Conservation (phyloP, 1,140 invertebrate species). For the Panonychus citri region DNA sequence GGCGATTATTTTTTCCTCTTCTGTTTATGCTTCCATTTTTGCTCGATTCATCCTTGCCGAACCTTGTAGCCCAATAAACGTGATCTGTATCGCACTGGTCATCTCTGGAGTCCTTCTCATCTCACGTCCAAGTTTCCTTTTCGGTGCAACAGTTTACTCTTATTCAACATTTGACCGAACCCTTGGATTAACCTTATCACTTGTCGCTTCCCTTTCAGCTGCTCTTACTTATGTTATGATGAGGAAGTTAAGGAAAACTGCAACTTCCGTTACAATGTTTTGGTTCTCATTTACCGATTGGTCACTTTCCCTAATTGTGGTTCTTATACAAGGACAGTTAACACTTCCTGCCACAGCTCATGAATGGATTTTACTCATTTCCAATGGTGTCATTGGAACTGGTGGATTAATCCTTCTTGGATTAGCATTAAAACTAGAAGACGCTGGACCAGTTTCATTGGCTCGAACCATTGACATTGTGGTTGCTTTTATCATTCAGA, state of each 20-base stretch:
- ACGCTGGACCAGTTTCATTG: slow-evolving; percentile 65
- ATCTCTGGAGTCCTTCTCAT: slow-evolving; percentile 28
- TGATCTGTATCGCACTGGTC: slow-evolving; percentile 25
- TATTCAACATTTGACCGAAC: slow-evolving; percentile 22
- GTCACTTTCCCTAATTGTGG: neutral
- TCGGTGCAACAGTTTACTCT: slow-evolving; percentile 13
- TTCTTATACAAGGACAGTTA: neutral
- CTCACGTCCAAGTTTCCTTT: slow-evolving; percentile 28
- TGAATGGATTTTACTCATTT: neutral
- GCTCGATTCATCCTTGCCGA: slow-evolving; percentile 29
- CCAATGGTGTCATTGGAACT: slow-evolving; percentile 41
- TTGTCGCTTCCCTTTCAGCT: slow-evolving; percentile 56
- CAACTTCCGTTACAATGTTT: slow-evolving; percentile 37
- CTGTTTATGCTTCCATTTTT: slow-evolving; percentile 28
- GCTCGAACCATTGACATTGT: slow-evolving; percentile 66
- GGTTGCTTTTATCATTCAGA: slow-evolving; percentile 68
- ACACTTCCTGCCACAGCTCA: neutral
- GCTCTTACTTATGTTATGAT: slow-evolving; percentile 63
- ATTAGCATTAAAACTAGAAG: slow-evolving; percentile 57
- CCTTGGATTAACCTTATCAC: slow-evolving; percentile 52
- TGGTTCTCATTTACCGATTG: slow-evolving; percentile 37
- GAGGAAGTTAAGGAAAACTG: slow-evolving; percentile 52
- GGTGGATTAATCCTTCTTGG: slow-evolving; percentile 61
- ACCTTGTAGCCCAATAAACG: slow-evolving; percentile 28
- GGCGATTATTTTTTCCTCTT: slow-evolving; percentile 32